A percentile compares a stretch with the other conserved stretches of the same genome.
phyloP scores from a whole-genome alignment of 92 coral and sea anemone species.

The Porites rus region DNA sequence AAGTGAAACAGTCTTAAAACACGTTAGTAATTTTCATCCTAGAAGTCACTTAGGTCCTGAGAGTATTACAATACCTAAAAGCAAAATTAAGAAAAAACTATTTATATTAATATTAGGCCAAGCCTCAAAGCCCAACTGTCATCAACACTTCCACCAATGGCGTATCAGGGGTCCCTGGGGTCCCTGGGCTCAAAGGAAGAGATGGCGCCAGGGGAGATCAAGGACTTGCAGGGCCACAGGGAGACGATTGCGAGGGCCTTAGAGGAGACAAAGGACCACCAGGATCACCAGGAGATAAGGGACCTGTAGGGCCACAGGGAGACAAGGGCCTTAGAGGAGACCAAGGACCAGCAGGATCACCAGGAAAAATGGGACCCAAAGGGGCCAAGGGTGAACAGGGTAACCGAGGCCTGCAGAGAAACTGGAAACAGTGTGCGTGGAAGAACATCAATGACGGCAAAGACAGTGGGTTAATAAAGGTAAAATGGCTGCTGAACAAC shows the following conservation, averaged over 20 bases:
- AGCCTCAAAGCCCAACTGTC: background rate
- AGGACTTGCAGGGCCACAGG: background rate
- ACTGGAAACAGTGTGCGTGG: slow-evolving; percentile 33
- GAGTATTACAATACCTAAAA: too few species aligned
- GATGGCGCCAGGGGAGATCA: background rate
- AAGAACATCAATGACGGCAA: slow-evolving; percentile 4
- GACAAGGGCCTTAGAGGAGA: background rate
- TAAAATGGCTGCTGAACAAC: background rate
- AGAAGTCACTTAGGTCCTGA: too few species aligned
- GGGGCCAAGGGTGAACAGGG: slow-evolving; percentile 1
- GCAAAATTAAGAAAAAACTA: too few species aligned
- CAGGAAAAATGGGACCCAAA: background rate
- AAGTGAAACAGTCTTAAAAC: too few species aligned
- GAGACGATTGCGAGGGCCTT: background rate
- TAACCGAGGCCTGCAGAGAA: background rate
- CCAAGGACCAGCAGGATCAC: too few species aligned
- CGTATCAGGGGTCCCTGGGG: slow-evolving; percentile 16
- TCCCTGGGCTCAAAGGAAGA: slow-evolving; percentile 23
- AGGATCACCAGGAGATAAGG: background rate
- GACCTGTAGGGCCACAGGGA: background rate
- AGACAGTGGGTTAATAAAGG: background rate
- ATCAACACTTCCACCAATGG: background rate
- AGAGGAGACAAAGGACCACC: too few species aligned
- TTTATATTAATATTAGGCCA: background rate
- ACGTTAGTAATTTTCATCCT: too few species aligned